phyloP scores from a whole-genome alignment of 2,888 invertebrate species.

The Troilus luridus region DNA sequence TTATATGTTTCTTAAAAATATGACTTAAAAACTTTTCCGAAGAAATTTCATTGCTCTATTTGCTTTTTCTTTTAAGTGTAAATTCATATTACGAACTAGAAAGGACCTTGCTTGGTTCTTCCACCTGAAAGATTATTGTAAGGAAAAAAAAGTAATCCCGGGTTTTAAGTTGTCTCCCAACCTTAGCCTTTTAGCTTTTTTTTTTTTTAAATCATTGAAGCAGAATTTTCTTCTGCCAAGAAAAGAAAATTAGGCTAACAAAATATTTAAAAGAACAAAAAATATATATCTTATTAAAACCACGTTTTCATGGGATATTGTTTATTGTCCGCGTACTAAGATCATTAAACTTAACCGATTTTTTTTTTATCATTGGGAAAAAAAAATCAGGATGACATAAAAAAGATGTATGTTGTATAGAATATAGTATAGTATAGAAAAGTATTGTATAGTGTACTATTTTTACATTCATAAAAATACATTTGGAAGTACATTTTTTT shows the following conservation, averaged over 20 bases:
- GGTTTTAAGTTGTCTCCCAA: background rate
- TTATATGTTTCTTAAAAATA: background rate
- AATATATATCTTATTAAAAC: background rate
- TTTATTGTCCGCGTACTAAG: background rate
- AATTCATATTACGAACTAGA: slow-evolving; percentile 9
- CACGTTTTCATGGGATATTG: background rate
- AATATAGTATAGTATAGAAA: too few relatives aligned
- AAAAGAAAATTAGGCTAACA: background rate
- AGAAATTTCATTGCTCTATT: background rate
- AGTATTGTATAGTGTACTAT: too few relatives aligned
- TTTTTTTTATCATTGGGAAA: too few relatives aligned
- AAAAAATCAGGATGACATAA: too few relatives aligned
- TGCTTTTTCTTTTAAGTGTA: background rate
- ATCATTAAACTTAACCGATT: background rate
- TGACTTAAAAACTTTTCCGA: background rate
- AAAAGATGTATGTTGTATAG: too few relatives aligned
- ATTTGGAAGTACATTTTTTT: too few relatives aligned
- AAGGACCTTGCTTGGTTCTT: background rate
- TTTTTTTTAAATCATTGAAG: background rate
- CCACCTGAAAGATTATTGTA: background rate
- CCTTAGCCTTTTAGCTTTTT: background rate
- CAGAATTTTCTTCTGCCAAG: background rate
- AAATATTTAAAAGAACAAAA: background rate
- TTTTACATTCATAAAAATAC: too few relatives aligned
- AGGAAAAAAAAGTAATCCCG: slow-evolving; percentile 16